phyloP scores from a whole-genome alignment of 2,113 vertebrate species.

The Protomyctophum bolini region DNA sequence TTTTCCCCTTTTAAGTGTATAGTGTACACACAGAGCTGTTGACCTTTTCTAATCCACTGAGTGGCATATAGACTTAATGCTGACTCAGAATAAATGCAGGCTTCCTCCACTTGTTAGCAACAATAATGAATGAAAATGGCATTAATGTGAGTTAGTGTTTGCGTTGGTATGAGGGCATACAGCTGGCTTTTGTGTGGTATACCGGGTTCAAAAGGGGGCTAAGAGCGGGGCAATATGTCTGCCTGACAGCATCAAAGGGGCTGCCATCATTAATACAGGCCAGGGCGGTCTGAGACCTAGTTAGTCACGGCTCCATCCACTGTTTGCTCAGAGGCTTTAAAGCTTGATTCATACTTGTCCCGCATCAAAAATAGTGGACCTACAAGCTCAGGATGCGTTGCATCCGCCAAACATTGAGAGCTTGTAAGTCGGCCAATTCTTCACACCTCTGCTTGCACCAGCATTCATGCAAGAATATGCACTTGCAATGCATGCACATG shows the following conservation, averaged over 20 bases:
- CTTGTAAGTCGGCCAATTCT: too few relatives aligned
- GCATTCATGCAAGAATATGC: too few relatives aligned
- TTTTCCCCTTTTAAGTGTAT: slow-evolving; percentile 36
- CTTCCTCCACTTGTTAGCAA: slow-evolving; percentile 42
- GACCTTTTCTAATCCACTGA: slow-evolving; percentile 51
- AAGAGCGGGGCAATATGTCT: slow-evolving; percentile 62
- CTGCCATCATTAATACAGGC: slow-evolving; percentile 48
- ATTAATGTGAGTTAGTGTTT: slow-evolving; percentile 64
- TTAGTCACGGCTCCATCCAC: slow-evolving; percentile 30
- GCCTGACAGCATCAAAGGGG: slow-evolving; percentile 68
- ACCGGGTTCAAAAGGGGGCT: slow-evolving; percentile 63
- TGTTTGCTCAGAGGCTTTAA: slow-evolving; percentile 51
- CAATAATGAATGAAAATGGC: slow-evolving; percentile 52
- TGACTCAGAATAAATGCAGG: slow-evolving; percentile 53
- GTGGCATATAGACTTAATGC: slow-evolving; percentile 21
- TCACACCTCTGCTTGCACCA: too few relatives aligned
- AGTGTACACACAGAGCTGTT: slow-evolving; percentile 42
- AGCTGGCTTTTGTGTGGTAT: slow-evolving; percentile 55
- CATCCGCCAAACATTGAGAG: too few relatives aligned
- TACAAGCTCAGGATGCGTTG: too few relatives aligned
- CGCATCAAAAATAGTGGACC: too few relatives aligned
- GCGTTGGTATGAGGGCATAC: slow-evolving; percentile 43
- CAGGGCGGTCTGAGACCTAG: slow-evolving; percentile 31
- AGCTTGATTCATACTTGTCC: too few relatives aligned
- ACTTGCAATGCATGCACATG: too few relatives aligned